Conservation (phyloP, 2,797 vertebrate species). For the Cossypha dichroa region DNA sequence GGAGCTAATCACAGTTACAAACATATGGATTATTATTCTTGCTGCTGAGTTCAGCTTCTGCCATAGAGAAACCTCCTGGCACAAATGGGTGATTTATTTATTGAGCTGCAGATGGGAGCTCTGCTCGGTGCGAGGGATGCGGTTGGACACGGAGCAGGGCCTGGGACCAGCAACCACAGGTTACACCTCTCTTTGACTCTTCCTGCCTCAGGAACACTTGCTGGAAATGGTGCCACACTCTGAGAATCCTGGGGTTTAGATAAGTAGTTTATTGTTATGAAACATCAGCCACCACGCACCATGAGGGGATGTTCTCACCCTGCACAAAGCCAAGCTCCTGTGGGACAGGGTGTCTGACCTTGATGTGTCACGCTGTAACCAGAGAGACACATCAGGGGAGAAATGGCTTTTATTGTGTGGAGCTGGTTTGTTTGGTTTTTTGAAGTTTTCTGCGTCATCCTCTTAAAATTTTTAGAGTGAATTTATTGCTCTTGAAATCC, state of each 20-base stretch:
- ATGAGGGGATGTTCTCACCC: neutral
- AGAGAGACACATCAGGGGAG: constrained; percentile 26
- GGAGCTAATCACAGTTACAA: constrained; percentile 44
- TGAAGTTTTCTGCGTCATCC: constrained; percentile 55
- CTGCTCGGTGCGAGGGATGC: neutral
- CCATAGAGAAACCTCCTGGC: constrained; percentile 7
- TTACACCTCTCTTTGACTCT: neutral
- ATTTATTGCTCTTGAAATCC: constrained; percentile 68
- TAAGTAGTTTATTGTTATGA: neutral
- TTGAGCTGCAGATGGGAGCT: constrained; percentile 31
- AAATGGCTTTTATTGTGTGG: constrained; percentile 38
- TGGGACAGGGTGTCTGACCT: constrained; percentile 53
- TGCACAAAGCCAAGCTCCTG: neutral
- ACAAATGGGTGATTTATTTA: constrained; percentile 21
- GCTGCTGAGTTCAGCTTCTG: constrained; percentile 29
- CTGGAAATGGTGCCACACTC: neutral
- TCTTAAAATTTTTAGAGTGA: constrained; percentile 62
- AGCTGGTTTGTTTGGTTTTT: constrained; percentile 15
- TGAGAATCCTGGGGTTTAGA: neutral
- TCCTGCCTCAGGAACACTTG: neutral
- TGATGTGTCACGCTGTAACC: constrained; percentile 23
- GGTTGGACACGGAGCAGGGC: neutral
- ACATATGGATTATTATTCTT: constrained; percentile 50
- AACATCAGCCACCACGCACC: neutral
- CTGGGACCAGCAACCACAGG: neutral